Evolutionary conservation across 2,113 vertebrate species (phyloP).

Genomic region (Neotragus pygmaeus): DNA sequence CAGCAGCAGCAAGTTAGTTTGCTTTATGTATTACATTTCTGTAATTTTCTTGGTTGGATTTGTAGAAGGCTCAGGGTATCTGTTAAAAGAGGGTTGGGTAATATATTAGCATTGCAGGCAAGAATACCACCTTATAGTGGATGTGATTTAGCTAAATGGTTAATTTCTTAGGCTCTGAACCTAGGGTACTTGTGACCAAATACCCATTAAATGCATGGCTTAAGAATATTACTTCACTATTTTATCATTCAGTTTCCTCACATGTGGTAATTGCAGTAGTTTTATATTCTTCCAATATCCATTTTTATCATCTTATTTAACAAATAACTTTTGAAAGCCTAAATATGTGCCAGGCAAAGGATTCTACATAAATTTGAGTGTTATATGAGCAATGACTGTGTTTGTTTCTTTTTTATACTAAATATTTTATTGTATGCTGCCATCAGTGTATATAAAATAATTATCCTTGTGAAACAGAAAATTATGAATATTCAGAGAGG

Average conservation of each 20-base stretch:
- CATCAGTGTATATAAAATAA: background rate
- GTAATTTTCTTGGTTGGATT: background rate
- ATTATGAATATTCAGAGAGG: background rate
- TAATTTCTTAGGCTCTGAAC: background rate
- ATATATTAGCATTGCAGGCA: background rate
- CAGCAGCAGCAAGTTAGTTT: background rate
- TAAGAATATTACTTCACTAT: background rate
- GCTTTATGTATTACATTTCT: background rate
- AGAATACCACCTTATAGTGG: background rate
- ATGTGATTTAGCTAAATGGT: background rate
- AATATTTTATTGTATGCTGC: background rate
- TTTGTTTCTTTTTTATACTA: background rate
- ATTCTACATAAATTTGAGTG: background rate
- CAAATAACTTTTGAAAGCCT: background rate
- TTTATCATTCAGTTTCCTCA: background rate
- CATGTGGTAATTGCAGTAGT: background rate
- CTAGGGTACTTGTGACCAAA: background rate
- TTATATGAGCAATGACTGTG: rapidly evolving
- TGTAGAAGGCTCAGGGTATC: background rate
- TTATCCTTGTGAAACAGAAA: background rate
- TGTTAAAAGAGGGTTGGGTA: background rate
- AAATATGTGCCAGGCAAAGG: background rate
- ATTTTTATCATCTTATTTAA: slow-evolving; percentile 3
- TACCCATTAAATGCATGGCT: background rate
- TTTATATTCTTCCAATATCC: background rate